A percentile compares a stretch with the other conserved stretches of the same genome.
phyloP scores from a whole-genome alignment of 2,113 vertebrate species.

The Entosphenus tridentatus region DNA sequence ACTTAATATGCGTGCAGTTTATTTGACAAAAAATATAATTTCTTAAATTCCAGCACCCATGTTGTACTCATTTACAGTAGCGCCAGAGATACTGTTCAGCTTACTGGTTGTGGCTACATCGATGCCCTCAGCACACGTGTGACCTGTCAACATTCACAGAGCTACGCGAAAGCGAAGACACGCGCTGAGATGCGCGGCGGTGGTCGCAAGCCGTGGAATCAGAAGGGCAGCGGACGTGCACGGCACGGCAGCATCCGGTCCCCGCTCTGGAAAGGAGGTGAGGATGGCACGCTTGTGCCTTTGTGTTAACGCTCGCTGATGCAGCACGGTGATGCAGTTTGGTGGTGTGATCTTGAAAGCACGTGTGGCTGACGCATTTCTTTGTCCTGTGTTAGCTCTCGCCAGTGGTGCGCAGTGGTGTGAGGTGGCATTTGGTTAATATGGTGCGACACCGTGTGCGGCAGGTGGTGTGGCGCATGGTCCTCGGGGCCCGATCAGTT shows the following conservation, averaged over 20 bases:
- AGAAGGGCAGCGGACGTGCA: conserved; percentile 47
- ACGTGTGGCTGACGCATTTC: neutral
- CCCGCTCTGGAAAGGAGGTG: conserved; percentile 55
- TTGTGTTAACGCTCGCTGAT: neutral
- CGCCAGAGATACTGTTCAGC: no score
- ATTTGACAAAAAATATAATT: no score
- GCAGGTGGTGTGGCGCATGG: conserved; percentile 49
- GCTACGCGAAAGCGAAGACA: conserved; percentile 42
- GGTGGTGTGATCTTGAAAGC: neutral
- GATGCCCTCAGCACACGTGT: no score
- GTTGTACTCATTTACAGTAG: no score
- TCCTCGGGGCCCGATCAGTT: conserved; percentile 60
- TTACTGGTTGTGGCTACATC: no score
- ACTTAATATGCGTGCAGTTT: conserved; percentile 8
- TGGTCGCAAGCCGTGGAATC: conserved; percentile 49
- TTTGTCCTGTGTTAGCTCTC: neutral
- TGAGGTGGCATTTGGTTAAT: no score
- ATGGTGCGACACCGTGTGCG: no score
- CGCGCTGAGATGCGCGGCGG: conserved; percentile 52
- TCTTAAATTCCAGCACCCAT: neutral
- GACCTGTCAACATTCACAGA: conserved; percentile 20
- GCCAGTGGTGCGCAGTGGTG: no score
- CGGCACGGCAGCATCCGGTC: conserved; percentile 60
- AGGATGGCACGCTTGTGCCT: neutral
- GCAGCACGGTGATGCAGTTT: neutral